A percentile compares a stretch with the other conserved stretches of the same genome.
These are phyloP conservation scores for Zaprionus obscuricornis DNA, from an alignment of 2,888 invertebrate genomes.

Conservation along the genomic window DNA sequence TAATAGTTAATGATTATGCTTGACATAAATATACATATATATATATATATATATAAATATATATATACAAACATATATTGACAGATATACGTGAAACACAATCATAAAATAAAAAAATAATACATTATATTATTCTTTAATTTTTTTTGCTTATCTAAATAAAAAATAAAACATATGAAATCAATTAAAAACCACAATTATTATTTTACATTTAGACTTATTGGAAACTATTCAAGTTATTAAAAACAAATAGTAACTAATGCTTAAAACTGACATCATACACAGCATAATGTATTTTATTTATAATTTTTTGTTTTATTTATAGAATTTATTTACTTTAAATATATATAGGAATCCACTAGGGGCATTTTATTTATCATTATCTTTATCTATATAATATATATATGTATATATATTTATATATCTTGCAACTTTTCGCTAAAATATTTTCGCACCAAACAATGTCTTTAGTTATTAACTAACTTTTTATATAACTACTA, in stretches of 20 bases:
- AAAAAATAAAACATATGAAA: no score
- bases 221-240: conserved; percentile 57
- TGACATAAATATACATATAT: no score
- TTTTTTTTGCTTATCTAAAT: not conserved
- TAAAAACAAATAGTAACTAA: no score
- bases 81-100: conserved; percentile 38
- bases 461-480: conserved; percentile 59
- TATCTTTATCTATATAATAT: not conserved
- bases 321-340: conserved; percentile 24
- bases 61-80: conserved; percentile 61
- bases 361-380: conserved; percentile 32
- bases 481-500: conserved; percentile 45
- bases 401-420: not conserved
- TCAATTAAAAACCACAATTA: conserved; percentile 38
- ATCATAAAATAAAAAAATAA: conserved; percentile 62
- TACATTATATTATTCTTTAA: conserved; percentile 4
- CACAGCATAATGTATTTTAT: conserved; percentile 23
- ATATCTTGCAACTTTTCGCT: conserved; percentile 29
- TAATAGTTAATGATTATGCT: conserved; percentile 42
- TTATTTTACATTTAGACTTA: conserved; percentile 50
- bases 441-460: conserved; percentile 33
- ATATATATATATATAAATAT: conserved; percentile 13
- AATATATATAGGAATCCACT: conserved; percentile 37
- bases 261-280: conserved; percentile 42
- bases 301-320: not conserved